Evolutionary conservation across 2,797 vertebrate genomes (phyloP).

Genomic region (Ctenosaura bakeri): DNA sequence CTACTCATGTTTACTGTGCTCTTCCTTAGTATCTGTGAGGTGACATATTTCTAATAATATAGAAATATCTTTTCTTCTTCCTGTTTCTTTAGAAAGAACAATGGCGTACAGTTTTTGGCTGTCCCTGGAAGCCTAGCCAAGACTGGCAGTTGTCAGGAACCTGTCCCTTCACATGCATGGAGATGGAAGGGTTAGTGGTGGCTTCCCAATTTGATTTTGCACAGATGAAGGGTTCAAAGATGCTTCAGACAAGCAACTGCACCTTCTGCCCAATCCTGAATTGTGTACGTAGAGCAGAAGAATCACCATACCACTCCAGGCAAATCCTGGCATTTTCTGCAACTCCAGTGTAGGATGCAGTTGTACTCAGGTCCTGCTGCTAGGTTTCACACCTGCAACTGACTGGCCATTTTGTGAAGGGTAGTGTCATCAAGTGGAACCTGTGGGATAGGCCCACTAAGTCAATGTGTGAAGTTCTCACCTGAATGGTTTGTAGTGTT

Average conservation of each 20-base stretch:
- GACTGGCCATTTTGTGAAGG: no score
- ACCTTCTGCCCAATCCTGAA: background rate
- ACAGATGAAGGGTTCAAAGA: background rate
- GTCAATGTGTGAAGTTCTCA: background rate
- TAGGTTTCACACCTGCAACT: no score
- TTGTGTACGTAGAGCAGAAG: background rate
- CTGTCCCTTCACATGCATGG: background rate
- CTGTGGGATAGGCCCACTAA: background rate
- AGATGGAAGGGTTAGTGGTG: background rate
- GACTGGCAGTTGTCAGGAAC: background rate
- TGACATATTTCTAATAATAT: background rate
- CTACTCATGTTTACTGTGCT: background rate
- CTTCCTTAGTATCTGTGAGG: background rate
- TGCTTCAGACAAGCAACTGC: background rate
- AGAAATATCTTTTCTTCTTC: background rate
- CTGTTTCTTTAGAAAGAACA: background rate
- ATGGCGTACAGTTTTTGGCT: background rate
- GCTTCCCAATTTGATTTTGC: background rate
- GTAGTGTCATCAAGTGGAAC: background rate
- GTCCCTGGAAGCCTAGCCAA: background rate
- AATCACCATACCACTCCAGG: background rate
- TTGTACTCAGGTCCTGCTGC: no score
- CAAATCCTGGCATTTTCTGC: background rate
- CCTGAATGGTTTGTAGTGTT: slow-evolving; percentile 16
- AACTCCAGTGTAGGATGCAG: background rate